phyloP scores from a whole-genome alignment of 2,888 invertebrate species.

The Dynastes maya region DNA sequence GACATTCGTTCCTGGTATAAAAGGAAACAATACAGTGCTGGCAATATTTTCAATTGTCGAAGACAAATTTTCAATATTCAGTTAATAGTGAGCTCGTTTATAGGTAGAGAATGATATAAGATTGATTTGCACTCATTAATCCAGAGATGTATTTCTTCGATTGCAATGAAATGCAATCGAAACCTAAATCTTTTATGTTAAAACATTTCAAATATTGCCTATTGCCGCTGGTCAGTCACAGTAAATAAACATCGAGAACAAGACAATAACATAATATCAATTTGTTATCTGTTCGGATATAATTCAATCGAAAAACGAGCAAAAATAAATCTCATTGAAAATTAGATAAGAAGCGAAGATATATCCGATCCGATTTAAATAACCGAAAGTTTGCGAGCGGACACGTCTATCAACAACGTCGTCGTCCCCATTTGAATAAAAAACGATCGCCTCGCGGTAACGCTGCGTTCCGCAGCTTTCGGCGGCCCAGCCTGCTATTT shows the following conservation, averaged over 20 bases:
- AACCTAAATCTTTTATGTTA: neutral
- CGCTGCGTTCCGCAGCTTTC: slow-evolving; percentile 15
- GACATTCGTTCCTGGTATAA: no score
- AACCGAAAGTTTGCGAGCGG: slow-evolving; percentile 64
- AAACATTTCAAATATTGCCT: neutral
- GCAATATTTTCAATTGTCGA: no score
- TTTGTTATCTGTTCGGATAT: slow-evolving; percentile 67
- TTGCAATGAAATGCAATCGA: no score
- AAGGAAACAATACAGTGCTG: no score
- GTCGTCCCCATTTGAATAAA: slow-evolving; percentile 65
- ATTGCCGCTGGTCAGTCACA: slow-evolving; percentile 16
- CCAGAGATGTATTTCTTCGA: no score
- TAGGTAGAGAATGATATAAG: no score
- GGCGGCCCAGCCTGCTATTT: slow-evolving; percentile 58
- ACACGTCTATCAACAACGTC: slow-evolving; percentile 65
- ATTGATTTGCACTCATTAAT: no score
- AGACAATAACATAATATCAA: slow-evolving; percentile 63
- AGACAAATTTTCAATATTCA: no score
- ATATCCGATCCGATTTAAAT: slow-evolving; percentile 63
- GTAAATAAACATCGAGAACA: slow-evolving; percentile 40
- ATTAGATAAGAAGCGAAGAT: slow-evolving; percentile 66
- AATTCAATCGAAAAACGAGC: slow-evolving; percentile 66
- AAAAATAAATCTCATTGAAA: slow-evolving; percentile 65
- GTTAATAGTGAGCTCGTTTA: no score
- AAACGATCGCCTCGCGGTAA: slow-evolving; percentile 61